Conservation (phyloP, 53 echinoderm and acorn worm genomes). For the Astropecten irregularis region DNA sequence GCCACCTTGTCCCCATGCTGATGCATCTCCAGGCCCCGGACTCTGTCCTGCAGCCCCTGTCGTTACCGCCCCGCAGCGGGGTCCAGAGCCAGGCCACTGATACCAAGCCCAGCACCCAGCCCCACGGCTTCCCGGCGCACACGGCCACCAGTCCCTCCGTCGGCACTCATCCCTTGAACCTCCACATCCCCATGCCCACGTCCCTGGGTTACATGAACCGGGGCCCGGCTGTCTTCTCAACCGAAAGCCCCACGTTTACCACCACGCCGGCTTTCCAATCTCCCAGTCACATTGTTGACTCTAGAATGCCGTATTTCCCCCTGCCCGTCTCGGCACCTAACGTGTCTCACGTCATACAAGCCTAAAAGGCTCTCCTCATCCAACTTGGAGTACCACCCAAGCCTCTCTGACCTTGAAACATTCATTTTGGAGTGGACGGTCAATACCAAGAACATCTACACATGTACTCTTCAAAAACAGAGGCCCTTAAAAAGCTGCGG, state of each 20-base stretch:
- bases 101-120: constrained; percentile 11
- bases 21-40: constrained; percentile 50
- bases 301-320: constrained; percentile 44
- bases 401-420: too few species aligned
- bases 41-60: constrained; percentile 34
- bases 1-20: constrained; percentile 44
- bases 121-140: constrained; percentile 35
- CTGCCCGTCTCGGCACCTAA: constrained; percentile 39
- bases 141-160: constrained; percentile 32
- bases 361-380: not conserved
- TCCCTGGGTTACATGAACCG: constrained; percentile 47
- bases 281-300: constrained; percentile 39
- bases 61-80: constrained; percentile 27
- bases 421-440: too few species aligned
- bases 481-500: too few species aligned
- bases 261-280: constrained; percentile 18
- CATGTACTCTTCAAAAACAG: too few species aligned
- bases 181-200: constrained; percentile 42
- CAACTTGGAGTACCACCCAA: not conserved
- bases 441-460: too few species aligned
- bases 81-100: constrained; percentile 37
- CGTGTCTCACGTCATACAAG: constrained; percentile 47
- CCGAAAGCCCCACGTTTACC: constrained; percentile 10
- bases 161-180: constrained; percentile 20
- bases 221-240: constrained; percentile 29